phyloP scores from a whole-genome alignment of 2,797 vertebrate species.

The Bradypodion ventrale region DNA sequence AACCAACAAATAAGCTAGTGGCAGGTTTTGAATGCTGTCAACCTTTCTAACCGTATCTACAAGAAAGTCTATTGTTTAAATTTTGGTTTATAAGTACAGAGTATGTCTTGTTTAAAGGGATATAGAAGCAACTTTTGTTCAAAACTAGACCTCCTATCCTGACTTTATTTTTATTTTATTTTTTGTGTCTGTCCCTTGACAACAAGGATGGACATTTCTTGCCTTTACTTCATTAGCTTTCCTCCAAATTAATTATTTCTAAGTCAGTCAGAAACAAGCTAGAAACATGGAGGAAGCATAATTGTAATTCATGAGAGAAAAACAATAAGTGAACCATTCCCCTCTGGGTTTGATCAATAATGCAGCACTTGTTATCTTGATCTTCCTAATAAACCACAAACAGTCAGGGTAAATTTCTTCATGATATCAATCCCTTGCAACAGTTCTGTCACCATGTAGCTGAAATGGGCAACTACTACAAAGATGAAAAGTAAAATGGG shows the following conservation, averaged over 20 bases:
- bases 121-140: neutral
- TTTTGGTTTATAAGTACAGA: neutral
- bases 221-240: slow-evolving; percentile 37
- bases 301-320: slow-evolving; percentile 42
- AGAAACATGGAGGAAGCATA: slow-evolving; percentile 57
- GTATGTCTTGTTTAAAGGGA: neutral
- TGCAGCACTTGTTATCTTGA: slow-evolving; percentile 71
- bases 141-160: neutral
- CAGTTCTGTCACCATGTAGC: slow-evolving; percentile 54
- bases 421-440: slow-evolving; percentile 62
- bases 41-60: neutral
- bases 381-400: slow-evolving; percentile 70
- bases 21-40: neutral
- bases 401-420: slow-evolving; percentile 60
- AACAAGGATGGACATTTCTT: slow-evolving; percentile 27
- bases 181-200: slow-evolving; percentile 6
- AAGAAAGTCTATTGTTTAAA: neutral
- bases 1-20: neutral
- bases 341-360: slow-evolving; percentile 70
- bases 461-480: slow-evolving; percentile 31
- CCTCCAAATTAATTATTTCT: slow-evolving; percentile 35
- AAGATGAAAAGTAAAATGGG: slow-evolving; percentile 52
- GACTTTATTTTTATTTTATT: neutral
- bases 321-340: slow-evolving; percentile 48
- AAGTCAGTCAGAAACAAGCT: slow-evolving; percentile 32